A percentile compares a stretch with the other conserved stretches of the same genome.
Evolutionary conservation across 2,113 vertebrate species (phyloP).

Genomic region (Psittacus erithacus): DNA sequence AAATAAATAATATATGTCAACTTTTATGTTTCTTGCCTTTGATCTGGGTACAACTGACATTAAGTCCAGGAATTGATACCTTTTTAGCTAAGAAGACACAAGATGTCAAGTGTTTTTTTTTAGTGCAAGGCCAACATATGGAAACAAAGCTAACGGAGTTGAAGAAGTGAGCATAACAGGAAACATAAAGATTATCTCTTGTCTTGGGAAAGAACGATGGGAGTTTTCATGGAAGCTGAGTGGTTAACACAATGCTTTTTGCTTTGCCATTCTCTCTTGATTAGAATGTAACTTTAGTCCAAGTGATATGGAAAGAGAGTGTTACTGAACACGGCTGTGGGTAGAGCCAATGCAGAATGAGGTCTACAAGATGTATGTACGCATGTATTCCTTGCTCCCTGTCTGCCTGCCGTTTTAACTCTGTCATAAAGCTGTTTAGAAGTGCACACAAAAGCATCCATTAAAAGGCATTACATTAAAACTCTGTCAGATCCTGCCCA

Average conservation of each 20-base stretch:
- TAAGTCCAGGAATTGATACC: slow-evolving; percentile 59
- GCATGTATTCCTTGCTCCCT: not conserved
- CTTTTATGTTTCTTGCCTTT: slow-evolving; percentile 72
- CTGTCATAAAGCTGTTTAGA: not conserved
- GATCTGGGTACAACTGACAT: slow-evolving; percentile 67
- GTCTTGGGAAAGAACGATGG: not conserved
- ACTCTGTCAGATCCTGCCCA: not conserved
- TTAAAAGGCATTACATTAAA: not conserved
- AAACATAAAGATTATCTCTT: not conserved
- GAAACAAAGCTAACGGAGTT: slow-evolving; percentile 41
- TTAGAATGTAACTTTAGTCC: slow-evolving; percentile 7
- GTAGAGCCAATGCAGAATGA: not conserved
- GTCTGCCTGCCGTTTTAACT: not conserved
- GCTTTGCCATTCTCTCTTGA: not conserved
- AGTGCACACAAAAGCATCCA: slow-evolving; percentile 2
- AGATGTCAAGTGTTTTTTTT: slow-evolving; percentile 62
- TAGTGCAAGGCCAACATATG: slow-evolving; percentile 43
- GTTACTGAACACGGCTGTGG: not conserved
- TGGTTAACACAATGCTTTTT: not conserved
- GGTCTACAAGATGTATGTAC: not conserved
- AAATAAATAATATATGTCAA: slow-evolving; percentile 76
- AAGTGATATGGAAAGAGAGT: not conserved
- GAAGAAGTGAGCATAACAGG: slow-evolving; percentile 16
- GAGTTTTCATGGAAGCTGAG: not conserved
- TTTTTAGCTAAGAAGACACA: slow-evolving; percentile 66